A percentile compares a stretch with the other conserved stretches of the same genome.
Evolutionary conservation across 2,797 vertebrate genomes (phyloP).

Genomic region (Brotogeris chrysoptera): DNA sequence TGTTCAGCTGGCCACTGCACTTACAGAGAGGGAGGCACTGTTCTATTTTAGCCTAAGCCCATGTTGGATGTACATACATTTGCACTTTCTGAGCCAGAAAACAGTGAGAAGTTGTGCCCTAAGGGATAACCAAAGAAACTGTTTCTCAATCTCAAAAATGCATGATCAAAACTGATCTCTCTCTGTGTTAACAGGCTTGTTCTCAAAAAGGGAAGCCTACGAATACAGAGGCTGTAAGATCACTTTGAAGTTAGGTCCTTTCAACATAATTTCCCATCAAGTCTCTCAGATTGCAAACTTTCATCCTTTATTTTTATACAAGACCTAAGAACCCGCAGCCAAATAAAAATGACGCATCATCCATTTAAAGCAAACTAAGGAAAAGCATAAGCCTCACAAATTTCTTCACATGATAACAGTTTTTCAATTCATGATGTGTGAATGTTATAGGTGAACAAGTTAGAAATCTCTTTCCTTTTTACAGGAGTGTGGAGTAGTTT

Average conservation of each 20-base stretch:
- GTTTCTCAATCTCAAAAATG: neutral
- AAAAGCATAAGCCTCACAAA: neutral
- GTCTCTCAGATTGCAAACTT: neutral
- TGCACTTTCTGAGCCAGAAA: neutral
- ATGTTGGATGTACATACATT: neutral
- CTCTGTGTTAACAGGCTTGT: neutral
- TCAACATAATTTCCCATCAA: neutral
- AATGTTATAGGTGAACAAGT: neutral
- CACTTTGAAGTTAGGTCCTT: neutral
- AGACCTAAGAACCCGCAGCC: neutral
- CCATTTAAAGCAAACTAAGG: neutral
- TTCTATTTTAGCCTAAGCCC: neutral
- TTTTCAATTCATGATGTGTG: neutral
- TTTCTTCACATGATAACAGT: neutral
- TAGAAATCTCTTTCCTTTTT: neutral
- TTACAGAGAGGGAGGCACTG: neutral
- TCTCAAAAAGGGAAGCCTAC: neutral
- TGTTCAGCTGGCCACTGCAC: neutral
- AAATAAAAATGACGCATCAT: neutral
- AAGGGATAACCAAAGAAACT: neutral
- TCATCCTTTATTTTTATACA: neutral
- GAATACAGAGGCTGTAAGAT: neutral
- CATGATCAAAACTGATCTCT: neutral
- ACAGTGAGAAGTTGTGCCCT: neutral
- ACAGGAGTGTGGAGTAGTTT: conserved; percentile 82